Base-by-base conservation (phyloP, 1,140 invertebrate genomes). In the Philotrypesis tridentata region DNA sequence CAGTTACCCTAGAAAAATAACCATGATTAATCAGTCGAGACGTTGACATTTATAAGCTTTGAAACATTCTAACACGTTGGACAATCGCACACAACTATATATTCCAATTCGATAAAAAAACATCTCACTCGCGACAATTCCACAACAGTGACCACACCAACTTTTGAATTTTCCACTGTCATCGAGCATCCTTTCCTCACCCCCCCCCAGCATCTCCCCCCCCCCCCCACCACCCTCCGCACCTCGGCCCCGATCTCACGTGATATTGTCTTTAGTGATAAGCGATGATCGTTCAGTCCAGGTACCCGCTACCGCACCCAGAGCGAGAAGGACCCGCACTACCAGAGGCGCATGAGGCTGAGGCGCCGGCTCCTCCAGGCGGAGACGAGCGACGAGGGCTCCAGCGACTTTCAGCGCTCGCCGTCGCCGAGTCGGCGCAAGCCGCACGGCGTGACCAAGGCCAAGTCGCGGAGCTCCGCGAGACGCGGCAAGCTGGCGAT, bases 241-340 rank as follows among this genome's bases (percentile, higher is more conserved):
- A 25, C n/a, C 11, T 27, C 27, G 31, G 63, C 31, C 63, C 60
- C 40, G n/a, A n/a, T 25, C 21, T 12, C 43, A 63, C 70, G 12
- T 37, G 79, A n/a, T n/a, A 75, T 75, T 33, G 68, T 71, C 60
- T 86, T 65, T 85, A 87, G 85, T 88, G 74, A 88, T 83, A 76
- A 80, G 84, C 87, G 74, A 76, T 29, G 25, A 82, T 31, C 85
- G 71, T 61, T 85, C 85, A 93, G 94, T 84, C 95, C 95, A 73
- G 94, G 93, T 43, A 95, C 94, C 14, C 93, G 95, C 83, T 96
- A 96, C 86, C 92, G 95, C 83, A 96, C 95, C 82, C 95, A 96
- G 90, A 96, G 95, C 85, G 95, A 96, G 87, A 95, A 95, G 87
- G 95, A 96, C 90, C 94, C 94, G 25, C 93, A 95, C 87, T 95